phyloP scores from a whole-genome alignment of 2,888 invertebrate genomes.

The Dryocosmus kuriphilus region DNA sequence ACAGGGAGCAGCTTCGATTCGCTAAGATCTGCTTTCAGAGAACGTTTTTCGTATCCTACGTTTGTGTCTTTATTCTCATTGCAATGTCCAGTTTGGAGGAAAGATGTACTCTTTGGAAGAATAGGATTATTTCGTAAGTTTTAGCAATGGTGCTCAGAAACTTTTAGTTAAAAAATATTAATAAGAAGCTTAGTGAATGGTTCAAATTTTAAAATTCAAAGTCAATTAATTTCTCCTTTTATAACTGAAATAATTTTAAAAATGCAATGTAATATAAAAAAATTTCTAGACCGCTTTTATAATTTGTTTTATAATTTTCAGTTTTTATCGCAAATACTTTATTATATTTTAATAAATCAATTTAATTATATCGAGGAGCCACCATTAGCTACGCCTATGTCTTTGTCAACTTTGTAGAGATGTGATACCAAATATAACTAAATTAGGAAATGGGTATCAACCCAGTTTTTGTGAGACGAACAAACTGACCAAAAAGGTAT shows the following conservation, averaged over 20 bases:
- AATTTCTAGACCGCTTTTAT: too few species aligned
- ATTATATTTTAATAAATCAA: background rate
- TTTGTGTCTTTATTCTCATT: conserved; percentile 22
- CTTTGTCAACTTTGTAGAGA: conserved; percentile 17
- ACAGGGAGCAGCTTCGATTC: conserved; percentile 17
- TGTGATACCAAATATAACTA: conserved; percentile 24
- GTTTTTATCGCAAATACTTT: too few species aligned
- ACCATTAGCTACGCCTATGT: conserved; percentile 32
- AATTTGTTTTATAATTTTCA: too few species aligned
- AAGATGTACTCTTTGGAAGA: background rate
- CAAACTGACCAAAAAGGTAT: conserved; percentile 4
- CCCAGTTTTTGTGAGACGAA: conserved; percentile 16
- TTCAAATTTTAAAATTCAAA: too few species aligned
- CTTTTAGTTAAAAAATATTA: too few species aligned
- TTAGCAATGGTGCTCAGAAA: background rate
- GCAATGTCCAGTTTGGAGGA: background rate
- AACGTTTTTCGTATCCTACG: conserved; percentile 4
- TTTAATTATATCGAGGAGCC: background rate
- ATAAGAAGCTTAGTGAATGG: too few species aligned
- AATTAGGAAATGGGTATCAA: conserved; percentile 12
- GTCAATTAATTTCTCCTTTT: too few species aligned
- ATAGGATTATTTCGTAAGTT: background rate
- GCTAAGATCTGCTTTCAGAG: conserved; percentile 32
- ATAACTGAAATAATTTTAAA: too few species aligned
- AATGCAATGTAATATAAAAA: too few species aligned